These are phyloP conservation scores for Rhinella marina DNA, from an alignment of 2,797 vertebrate genomes.

Conservation along the genomic window DNA sequence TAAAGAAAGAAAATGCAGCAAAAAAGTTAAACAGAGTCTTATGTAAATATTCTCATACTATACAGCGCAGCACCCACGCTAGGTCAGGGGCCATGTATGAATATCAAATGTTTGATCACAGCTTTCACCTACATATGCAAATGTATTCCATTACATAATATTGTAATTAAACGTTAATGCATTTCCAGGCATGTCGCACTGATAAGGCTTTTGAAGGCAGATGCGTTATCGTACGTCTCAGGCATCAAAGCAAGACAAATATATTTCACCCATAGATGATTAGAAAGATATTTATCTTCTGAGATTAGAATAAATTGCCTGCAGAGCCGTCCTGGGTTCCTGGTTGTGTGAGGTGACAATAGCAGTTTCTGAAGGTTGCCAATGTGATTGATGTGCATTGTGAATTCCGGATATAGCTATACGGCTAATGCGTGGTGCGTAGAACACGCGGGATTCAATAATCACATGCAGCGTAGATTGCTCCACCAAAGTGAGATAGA, in stretches of 20 bases:
- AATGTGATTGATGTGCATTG: conserved; percentile 50
- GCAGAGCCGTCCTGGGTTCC: background rate
- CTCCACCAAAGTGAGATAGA: conserved; percentile 16
- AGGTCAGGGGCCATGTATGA: background rate
- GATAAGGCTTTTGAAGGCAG: conserved; percentile 38
- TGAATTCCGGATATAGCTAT: background rate
- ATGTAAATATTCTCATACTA: background rate
- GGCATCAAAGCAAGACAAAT: conserved; percentile 54
- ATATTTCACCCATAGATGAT: conserved; percentile 48
- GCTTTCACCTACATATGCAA: conserved; percentile 3
- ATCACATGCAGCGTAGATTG: conserved; percentile 37
- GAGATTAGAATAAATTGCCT: conserved; percentile 58
- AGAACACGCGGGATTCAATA: conserved; percentile 18
- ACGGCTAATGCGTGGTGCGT: conserved; percentile 1
- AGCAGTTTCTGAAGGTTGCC: conserved; percentile 26
- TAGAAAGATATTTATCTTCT: conserved; percentile 52
- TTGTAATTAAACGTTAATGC: conserved; percentile 62
- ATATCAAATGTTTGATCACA: conserved; percentile 1
- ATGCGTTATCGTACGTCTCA: conserved; percentile 37
- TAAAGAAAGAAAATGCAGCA: no score
- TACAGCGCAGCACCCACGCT: background rate
- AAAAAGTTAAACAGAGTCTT: no score
- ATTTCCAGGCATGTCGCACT: conserved; percentile 45
- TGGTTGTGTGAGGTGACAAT: conserved; percentile 36
- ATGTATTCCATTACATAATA: conserved; percentile 42